Evolutionary conservation across 2,888 invertebrate species (phyloP).

Genomic region (Ctena decussata): DNA sequence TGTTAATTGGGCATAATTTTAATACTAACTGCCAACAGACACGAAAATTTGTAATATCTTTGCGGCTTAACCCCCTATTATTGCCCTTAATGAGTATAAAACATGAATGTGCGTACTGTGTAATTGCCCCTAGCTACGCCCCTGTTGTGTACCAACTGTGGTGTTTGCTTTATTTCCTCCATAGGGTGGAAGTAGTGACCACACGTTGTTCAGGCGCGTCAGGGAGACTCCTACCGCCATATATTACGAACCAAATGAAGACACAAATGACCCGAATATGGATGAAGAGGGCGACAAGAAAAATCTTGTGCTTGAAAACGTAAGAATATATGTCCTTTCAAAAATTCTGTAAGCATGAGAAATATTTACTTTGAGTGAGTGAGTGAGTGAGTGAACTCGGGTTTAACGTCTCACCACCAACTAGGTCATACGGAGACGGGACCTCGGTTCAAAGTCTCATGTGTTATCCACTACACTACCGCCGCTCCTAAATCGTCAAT

Average conservation of each 20-base stretch:
- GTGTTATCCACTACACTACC: too few species aligned
- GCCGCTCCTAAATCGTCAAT: too few species aligned
- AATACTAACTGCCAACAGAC: background rate
- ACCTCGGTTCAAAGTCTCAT: too few species aligned
- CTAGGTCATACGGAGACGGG: too few species aligned
- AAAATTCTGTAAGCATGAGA: too few species aligned
- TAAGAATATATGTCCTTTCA: background rate
- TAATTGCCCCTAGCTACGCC: background rate
- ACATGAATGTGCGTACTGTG: too few species aligned
- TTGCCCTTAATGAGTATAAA: too few species aligned
- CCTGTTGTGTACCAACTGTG: background rate
- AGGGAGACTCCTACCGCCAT: background rate
- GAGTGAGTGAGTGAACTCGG: too few species aligned
- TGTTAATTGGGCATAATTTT: background rate
- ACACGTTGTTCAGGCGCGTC: background rate
- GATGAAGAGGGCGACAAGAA: background rate
- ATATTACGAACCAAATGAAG: background rate
- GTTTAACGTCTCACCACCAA: too few species aligned
- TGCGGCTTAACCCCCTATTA: too few species aligned
- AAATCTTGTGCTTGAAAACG: background rate
- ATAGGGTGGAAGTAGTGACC: background rate
- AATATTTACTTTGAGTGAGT: too few species aligned
- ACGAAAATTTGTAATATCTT: background rate
- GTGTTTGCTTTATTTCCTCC: background rate
- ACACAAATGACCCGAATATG: background rate